Evolutionary conservation across 2,888 invertebrate species (phyloP).

Genomic region (Tricholauxania praeusta): DNA sequence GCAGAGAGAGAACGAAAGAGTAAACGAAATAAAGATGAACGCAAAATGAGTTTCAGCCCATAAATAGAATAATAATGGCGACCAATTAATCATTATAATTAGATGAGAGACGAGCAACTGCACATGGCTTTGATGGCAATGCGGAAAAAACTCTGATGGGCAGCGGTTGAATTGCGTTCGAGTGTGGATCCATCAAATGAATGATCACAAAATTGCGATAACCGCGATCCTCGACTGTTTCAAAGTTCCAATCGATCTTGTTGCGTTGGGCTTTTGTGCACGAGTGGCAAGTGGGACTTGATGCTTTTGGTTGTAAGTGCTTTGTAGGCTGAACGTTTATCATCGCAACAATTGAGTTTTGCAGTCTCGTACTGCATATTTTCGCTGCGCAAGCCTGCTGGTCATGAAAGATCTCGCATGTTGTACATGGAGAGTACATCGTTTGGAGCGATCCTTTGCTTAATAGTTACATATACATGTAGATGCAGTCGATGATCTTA

Average conservation of each 20-base stretch:
- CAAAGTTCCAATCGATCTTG: constrained; percentile 49
- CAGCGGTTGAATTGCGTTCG: not conserved
- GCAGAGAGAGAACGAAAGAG: not conserved
- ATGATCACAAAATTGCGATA: constrained; percentile 49
- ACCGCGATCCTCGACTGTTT: constrained; percentile 40
- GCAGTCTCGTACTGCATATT: not conserved
- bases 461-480: constrained; percentile 33
- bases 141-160: constrained; percentile 19
- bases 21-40: constrained; percentile 10
- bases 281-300: constrained; percentile 11
- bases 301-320: not conserved
- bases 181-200: constrained; percentile 41
- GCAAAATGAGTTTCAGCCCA: constrained; percentile 41
- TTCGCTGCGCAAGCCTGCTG: not conserved
- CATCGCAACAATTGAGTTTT: not conserved
- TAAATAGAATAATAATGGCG: constrained; percentile 61
- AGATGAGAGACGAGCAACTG: constrained; percentile 39
- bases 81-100: constrained; percentile 61
- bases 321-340: not conserved
- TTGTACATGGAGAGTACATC: not conserved
- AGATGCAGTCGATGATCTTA: constrained; percentile 52
- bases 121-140: constrained; percentile 26
- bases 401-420: not conserved
- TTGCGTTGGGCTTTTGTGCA: constrained; percentile 13
- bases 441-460: constrained; percentile 1